These are phyloP conservation scores for Heliothis peltigera DNA, from an alignment of 2,888 invertebrate species.

Conservation along the genomic window DNA sequence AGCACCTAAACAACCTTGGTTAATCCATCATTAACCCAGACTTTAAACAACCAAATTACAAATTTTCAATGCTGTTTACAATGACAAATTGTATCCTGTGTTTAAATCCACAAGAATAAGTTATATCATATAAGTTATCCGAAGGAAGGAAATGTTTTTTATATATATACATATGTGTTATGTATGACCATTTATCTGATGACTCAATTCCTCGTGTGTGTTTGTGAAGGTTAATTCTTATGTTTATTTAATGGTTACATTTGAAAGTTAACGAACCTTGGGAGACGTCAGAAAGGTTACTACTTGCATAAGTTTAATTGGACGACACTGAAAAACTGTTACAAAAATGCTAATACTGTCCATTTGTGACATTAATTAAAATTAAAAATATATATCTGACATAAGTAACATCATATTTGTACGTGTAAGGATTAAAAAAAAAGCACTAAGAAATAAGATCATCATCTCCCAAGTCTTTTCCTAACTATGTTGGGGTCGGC, in stretches of 20 bases:
- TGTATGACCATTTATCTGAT: conserved; percentile 41
- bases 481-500: too few relatives aligned
- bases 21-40: conserved; percentile 6
- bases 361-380: too few relatives aligned
- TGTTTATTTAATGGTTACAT: conserved; percentile 35
- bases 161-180: neutral
- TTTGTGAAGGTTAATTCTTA: conserved; percentile 48
- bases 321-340: neutral
- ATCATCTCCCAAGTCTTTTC: too few relatives aligned
- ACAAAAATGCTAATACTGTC: too few relatives aligned
- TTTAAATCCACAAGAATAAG: conserved; percentile 19
- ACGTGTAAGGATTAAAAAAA: too few relatives aligned
- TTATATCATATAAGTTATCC: conserved; percentile 8
- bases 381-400: too few relatives aligned
- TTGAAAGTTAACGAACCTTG: conserved; percentile 19
- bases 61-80: conserved; percentile 38
- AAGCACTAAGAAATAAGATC: too few relatives aligned
- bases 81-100: conserved; percentile 53
- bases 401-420: too few relatives aligned
- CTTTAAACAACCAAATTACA: conserved; percentile 38
- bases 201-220: conserved; percentile 39
- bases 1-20: neutral
- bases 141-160: conserved; percentile 55
- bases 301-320: neutral
- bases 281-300: neutral